Percentiles rank a stretch among this genome's conserved stretches.
Evolutionary conservation across 2,888 invertebrate genomes (phyloP).

Genomic region (Spodoptera picta): DNA sequence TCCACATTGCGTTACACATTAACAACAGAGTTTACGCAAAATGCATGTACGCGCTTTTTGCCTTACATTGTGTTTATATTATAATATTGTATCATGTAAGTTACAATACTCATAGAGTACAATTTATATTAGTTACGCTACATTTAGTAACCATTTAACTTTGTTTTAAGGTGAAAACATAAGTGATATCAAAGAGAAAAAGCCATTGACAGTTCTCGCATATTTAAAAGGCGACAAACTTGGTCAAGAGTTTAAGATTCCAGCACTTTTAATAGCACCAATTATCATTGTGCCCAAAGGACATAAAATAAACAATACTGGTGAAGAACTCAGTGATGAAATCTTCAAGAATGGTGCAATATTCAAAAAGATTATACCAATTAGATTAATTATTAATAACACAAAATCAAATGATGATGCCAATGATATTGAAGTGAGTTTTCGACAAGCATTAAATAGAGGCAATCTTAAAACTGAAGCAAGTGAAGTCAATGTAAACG

Average conservation of each 20-base stretch:
- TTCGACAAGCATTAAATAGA: slow-evolving; percentile 60
- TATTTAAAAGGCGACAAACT: slow-evolving; percentile 19
- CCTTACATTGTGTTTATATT: slow-evolving; percentile 30
- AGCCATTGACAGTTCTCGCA: slow-evolving; percentile 10
- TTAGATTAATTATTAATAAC: slow-evolving; percentile 11
- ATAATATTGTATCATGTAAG: slow-evolving; percentile 38
- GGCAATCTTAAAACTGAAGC: slow-evolving; percentile 36
- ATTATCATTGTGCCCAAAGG: slow-evolving; percentile 33
- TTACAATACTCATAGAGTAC: background rate
- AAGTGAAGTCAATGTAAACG: slow-evolving; percentile 1
- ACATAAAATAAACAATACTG: slow-evolving; percentile 5
- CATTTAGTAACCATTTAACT: slow-evolving; percentile 5
- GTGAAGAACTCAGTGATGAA: slow-evolving; percentile 4
- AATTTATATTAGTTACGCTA: too few relatives aligned
- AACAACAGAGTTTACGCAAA: slow-evolving; percentile 66
- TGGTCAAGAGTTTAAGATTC: slow-evolving; percentile 24
- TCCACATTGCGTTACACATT: slow-evolving; percentile 29
- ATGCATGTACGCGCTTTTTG: slow-evolving; percentile 67
- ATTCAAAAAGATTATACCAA: slow-evolving; percentile 5
- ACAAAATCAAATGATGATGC: slow-evolving; percentile 33
- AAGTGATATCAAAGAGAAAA: slow-evolving; percentile 2
- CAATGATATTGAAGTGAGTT: slow-evolving; percentile 56
- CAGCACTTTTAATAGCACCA: slow-evolving; percentile 40
- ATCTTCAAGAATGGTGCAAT: background rate
- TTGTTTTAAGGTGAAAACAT: slow-evolving; percentile 47